These are phyloP conservation scores for Leptinotarsa texana DNA, from an alignment of 1,140 invertebrate genomes.

Conservation along the genomic window DNA sequence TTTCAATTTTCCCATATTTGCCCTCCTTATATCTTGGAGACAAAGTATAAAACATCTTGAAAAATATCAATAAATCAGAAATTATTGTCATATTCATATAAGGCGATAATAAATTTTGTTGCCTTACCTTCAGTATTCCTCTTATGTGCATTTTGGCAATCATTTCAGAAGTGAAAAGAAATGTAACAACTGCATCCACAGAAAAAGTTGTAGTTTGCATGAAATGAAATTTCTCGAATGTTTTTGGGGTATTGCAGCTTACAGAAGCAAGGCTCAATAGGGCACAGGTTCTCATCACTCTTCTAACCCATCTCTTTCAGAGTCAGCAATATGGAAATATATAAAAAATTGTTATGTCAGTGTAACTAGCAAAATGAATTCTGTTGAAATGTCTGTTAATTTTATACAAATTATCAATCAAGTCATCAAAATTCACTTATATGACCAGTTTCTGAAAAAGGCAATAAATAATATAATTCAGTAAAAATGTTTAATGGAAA, in stretches of 20 bases:
- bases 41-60: too few relatives aligned
- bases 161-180: conserved; percentile 96
- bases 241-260: conserved; percentile 93
- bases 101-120: background rate
- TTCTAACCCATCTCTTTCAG: conserved; percentile 80
- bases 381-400: background rate
- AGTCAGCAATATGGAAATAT: conserved; percentile 4
- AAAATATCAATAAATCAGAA: too few relatives aligned
- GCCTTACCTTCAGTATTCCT: conserved; percentile 81
- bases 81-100: too few relatives aligned
- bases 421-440: too few relatives aligned
- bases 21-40: too few relatives aligned
- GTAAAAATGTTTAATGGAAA: too few relatives aligned
- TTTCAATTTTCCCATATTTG: too few relatives aligned
- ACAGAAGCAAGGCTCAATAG: conserved; percentile 90
- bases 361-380: background rate
- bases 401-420: too few relatives aligned
- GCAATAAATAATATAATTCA: too few relatives aligned
- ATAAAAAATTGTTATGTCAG: background rate
- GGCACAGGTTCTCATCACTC: conserved; percentile 87
- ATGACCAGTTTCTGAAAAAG: too few relatives aligned
- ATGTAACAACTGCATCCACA: conserved; percentile 84
- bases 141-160: conserved; percentile 97
- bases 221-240: conserved; percentile 81
- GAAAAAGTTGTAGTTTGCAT: conserved; percentile 89